phyloP scores from a whole-genome alignment of 2,797 vertebrate genomes.

The Morelia viridis region DNA sequence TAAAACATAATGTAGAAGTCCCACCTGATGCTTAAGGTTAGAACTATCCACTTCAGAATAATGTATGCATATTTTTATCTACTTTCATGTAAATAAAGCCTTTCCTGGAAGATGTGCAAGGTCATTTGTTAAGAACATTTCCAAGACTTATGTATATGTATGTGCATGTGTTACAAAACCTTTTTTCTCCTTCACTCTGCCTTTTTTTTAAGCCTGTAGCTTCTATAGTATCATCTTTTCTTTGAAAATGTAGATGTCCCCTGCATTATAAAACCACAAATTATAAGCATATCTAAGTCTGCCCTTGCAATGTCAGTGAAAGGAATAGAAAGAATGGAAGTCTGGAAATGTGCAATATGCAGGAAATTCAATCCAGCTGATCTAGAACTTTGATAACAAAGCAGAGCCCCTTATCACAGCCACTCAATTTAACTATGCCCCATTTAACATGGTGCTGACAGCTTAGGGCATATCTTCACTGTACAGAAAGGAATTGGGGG shows the following conservation, averaged over 20 bases:
- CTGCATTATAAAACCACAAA: constrained; percentile 77
- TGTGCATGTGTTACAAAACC: constrained; percentile 55
- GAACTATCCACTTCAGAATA: constrained; percentile 53
- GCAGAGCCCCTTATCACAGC: constrained; percentile 83
- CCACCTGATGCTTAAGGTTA: constrained; percentile 38
- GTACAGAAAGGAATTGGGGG: constrained; percentile 64
- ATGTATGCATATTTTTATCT: neutral
- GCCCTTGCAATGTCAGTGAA: constrained; percentile 79
- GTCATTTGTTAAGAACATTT: constrained; percentile 48
- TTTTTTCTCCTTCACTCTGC: fast-evolving
- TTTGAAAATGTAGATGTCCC: constrained; percentile 71
- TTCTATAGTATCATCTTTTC: constrained; percentile 65
- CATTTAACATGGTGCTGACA: constrained; percentile 84
- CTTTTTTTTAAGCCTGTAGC: constrained; percentile 30
- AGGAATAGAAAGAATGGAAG: constrained; percentile 72
- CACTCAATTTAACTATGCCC: constrained; percentile 84
- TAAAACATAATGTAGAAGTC: constrained; percentile 27
- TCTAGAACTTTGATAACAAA: constrained; percentile 83
- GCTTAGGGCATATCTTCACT: constrained; percentile 77
- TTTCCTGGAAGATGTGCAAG: constrained; percentile 54
- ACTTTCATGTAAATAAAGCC: constrained; percentile 38
- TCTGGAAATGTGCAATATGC: constrained; percentile 83
- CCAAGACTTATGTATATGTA: constrained; percentile 45
- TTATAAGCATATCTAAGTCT: constrained; percentile 75
- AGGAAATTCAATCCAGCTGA: constrained; percentile 90